Conservation (phyloP, 2,888 invertebrate genomes). For the Drosophila mettleri region DNA sequence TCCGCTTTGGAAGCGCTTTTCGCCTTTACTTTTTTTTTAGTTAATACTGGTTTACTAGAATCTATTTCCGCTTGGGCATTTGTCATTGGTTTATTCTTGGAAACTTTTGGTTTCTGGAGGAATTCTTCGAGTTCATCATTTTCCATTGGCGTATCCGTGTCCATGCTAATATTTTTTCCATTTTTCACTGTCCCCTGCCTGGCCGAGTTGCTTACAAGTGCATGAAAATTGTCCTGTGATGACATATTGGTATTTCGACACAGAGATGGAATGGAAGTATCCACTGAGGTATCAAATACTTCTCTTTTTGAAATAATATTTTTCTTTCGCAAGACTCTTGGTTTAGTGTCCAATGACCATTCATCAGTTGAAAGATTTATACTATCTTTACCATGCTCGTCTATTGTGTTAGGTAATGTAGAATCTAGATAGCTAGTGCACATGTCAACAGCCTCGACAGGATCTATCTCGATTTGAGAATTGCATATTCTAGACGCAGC, state of each 20-base stretch:
- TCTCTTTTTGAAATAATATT: constrained; percentile 1
- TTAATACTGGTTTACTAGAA: not conserved
- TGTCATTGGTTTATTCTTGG: constrained; percentile 2
- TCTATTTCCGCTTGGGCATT: not conserved
- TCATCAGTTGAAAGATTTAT: not conserved
- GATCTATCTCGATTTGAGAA: not conserved
- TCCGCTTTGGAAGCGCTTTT: constrained; percentile 21
- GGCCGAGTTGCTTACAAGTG: not conserved
- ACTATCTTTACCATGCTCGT: not conserved
- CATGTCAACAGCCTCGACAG: not conserved
- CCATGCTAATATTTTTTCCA: not conserved
- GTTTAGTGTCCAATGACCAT: not conserved
- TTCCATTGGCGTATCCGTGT: constrained; percentile 14
- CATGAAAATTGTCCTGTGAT: constrained; percentile 2
- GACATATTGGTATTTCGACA: not conserved
- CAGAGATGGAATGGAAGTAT: not conserved
- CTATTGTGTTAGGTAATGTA: not conserved
- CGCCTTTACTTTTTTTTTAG: not conserved
- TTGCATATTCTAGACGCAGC: not conserved
- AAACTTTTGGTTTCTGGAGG: not conserved
- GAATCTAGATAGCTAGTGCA: not conserved
- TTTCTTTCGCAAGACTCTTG: constrained; percentile 11
- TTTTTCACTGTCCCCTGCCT: too few species aligned
- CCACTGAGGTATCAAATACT: not conserved
- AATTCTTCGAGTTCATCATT: constrained; percentile 8